These are phyloP conservation scores for Xenopus laevis DNA, from an alignment of 2,113 vertebrate genomes.

Conservation along the genomic window DNA sequence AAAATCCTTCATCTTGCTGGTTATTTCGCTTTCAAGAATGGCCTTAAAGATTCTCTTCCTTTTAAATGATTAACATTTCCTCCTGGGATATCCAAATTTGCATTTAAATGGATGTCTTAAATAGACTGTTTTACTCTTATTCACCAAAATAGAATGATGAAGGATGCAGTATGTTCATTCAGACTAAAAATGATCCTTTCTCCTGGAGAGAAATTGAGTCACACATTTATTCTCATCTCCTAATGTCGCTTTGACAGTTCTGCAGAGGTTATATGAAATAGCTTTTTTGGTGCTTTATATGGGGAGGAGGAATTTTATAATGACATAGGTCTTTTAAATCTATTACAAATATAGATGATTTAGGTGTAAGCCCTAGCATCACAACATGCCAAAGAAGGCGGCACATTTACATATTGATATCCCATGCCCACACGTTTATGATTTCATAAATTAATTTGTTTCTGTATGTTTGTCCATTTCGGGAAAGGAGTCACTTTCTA, in stretches of 20 bases:
- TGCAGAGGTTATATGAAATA: constrained; percentile 72
- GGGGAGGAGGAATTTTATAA: constrained; percentile 47
- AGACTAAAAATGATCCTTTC: constrained; percentile 69
- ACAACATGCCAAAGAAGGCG: not conserved
- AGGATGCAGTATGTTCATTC: constrained; percentile 71
- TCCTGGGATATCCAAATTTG: constrained; percentile 69
- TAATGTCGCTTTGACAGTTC: constrained; percentile 72
- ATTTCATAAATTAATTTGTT: too few relatives aligned
- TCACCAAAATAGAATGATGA: constrained; percentile 68
- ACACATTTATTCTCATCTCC: constrained; percentile 70
- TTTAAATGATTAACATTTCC: constrained; percentile 62
- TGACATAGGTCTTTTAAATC: constrained; percentile 51
- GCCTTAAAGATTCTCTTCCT: constrained; percentile 58
- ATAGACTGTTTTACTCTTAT: constrained; percentile 71
- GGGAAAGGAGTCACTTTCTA: too few relatives aligned
- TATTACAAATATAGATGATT: constrained; percentile 15
- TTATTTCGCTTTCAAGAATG: constrained; percentile 28
- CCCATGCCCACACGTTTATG: not conserved
- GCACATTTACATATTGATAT: not conserved
- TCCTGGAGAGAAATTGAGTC: constrained; percentile 71
- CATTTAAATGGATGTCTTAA: constrained; percentile 80
- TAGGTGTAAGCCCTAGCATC: not conserved
- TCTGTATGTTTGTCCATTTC: too few relatives aligned
- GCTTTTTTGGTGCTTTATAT: constrained; percentile 59
- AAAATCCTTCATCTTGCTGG: constrained; percentile 5